These are phyloP conservation scores for Zaprionus africanus DNA, from an alignment of 1,140 invertebrate species.

Conservation along the genomic window DNA sequence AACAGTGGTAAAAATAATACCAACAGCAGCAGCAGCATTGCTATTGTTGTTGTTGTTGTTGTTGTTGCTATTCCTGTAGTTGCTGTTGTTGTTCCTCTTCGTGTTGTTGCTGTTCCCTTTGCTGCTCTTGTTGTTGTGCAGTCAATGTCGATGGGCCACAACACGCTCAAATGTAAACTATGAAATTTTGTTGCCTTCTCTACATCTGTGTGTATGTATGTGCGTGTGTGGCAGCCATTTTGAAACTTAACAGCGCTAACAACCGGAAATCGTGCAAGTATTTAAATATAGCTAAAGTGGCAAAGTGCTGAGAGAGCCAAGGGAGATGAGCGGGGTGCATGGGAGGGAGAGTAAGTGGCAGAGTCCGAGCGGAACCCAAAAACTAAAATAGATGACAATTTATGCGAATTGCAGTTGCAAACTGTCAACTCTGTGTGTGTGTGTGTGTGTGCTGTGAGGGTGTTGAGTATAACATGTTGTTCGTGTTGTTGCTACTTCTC, in stretches of 20 bases:
- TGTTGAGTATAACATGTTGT: conserved; percentile 31
- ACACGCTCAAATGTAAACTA: conserved; percentile 61
- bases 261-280: conserved; percentile 81
- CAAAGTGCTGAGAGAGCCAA: conserved; percentile 50
- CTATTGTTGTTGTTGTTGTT: too few relatives aligned
- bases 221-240: conserved; percentile 65
- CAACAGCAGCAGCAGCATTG: conserved; percentile 15
- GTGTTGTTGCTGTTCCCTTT: background rate
- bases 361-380: conserved; percentile 58
- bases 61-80: too few relatives aligned
- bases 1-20: conserved; percentile 13
- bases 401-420: conserved; percentile 62
- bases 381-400: conserved; percentile 78
- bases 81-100: background rate
- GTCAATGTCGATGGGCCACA: conserved; percentile 15
- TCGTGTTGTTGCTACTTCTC: conserved; percentile 10
- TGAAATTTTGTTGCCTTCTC: conserved; percentile 30
- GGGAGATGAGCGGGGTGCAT: background rate
- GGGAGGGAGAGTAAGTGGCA: background rate
- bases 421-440: background rate
- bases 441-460: conserved; percentile 7
- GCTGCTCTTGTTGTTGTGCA: background rate
- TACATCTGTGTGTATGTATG: conserved; percentile 24
- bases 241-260: conserved; percentile 73
- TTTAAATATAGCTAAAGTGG: conserved; percentile 73